Evolutionary conservation across 23 tunicate genomes (phyloP).

Genomic region (Corella eumyota): DNA sequence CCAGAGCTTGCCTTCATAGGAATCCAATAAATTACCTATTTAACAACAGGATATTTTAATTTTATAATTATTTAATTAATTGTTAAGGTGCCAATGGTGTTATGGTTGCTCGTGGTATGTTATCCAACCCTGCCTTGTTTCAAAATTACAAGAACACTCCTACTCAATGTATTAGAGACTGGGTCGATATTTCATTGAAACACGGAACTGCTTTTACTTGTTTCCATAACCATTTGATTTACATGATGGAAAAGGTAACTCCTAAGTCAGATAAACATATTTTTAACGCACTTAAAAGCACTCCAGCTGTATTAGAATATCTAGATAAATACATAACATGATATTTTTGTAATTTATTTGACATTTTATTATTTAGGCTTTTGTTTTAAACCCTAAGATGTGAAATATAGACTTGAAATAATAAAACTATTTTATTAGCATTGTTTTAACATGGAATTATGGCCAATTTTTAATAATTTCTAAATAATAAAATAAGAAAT

Average conservation of each 20-base stretch:
- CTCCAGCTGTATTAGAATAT: conserved; percentile 43
- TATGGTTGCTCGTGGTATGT: conserved; percentile 89
- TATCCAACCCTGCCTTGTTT: conserved; percentile 80
- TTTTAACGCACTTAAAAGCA: conserved; percentile 63
- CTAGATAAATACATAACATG: conserved; percentile 15
- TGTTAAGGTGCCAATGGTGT: conserved; percentile 59
- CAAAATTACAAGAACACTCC: conserved; percentile 37
- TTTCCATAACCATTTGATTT: conserved; percentile 89
- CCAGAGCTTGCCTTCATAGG: too few species aligned
- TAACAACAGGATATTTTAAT: too few species aligned
- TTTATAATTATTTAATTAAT: too few species aligned
- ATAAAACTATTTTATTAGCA: too few species aligned
- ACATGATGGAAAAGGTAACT: conserved; percentile 72
- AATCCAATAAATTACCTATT: too few species aligned
- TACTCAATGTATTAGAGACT: conserved; percentile 54
- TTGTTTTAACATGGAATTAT: too few species aligned
- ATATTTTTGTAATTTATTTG: too few species aligned
- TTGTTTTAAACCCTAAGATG: too few species aligned
- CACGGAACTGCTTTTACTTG: conserved; percentile 48
- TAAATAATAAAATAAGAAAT: too few species aligned
- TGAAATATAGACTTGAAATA: too few species aligned
- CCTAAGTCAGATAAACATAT: conserved; percentile 56
- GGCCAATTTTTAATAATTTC: too few species aligned
- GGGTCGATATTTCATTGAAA: conserved; percentile 27
- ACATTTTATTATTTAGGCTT: too few species aligned